Base-by-base conservation (phyloP, 2,113 vertebrate species). In the Nothocercus julius region DNA sequence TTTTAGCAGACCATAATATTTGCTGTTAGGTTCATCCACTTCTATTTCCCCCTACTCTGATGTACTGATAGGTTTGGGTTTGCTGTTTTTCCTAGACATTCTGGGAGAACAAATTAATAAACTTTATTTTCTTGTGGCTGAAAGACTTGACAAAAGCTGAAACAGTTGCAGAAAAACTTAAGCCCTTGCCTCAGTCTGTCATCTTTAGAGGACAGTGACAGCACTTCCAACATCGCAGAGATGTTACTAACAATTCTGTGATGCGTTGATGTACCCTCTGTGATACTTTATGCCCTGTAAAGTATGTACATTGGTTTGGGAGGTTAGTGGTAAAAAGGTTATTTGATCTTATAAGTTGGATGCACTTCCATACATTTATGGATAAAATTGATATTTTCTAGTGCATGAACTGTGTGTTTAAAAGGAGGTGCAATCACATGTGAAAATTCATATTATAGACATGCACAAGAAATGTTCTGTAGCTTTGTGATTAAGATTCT, bases 401-500 rank as follows among this genome's bases (percentile, higher is more conserved):
- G 70, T 86, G 36, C n/a, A 14, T 88, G 56, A 86, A 67, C 19
- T 75, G 3, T 75, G 32, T 49, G 9, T 44, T 8, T 74, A 58
- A 80, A 95, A 78, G 25, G 8, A 69, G 8, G 14, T 59, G 14
- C 68, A 83, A 74, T 77, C 63, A 56, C 38, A 75, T 2, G 42
- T 54, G 76, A 85, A 88, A 20, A 21, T 90, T 92, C 4, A 30
- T 85, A 36, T 92, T 86, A 73, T 77, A 70, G 25, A 82, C 9
- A 64, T 6, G 11, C 9, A 34, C 7, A 54, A 15, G 34, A 72
- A 78, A 18, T 51, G 4, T 7, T 89, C 61, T 61, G 76, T 61
- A 82, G 61, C 51, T 95, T 78, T 87, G 64, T 81, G 42, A 77
- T 77, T 88, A 87, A 91, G 68, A 70, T 53, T 70, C 49, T 80